These are phyloP conservation scores for Catostomus latipinnis DNA, from an alignment of 2,797 vertebrate species.

Conservation along the genomic window DNA sequence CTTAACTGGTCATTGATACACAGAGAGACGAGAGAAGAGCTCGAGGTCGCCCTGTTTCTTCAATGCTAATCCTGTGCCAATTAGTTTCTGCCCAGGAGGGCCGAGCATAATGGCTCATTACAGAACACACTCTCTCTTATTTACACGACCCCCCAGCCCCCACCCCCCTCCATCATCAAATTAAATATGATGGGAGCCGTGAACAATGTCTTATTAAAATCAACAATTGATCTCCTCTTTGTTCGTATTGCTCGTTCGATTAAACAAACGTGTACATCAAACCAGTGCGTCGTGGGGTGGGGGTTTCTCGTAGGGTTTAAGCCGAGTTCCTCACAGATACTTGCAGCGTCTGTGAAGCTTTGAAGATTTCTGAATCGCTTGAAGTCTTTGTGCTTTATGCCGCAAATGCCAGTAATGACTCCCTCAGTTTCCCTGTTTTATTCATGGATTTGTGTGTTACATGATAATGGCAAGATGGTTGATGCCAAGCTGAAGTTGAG, in stretches of 20 bases:
- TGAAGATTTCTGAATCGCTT: slow-evolving; percentile 30
- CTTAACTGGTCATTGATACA: slow-evolving; percentile 56
- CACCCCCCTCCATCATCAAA: slow-evolving; percentile 59
- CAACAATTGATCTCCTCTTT: slow-evolving; percentile 60
- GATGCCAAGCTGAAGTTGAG: background rate
- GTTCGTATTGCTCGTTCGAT: slow-evolving; percentile 57
- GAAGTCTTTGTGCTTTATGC: background rate
- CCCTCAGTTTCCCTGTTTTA: slow-evolving; percentile 9
- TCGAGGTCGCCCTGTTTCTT: slow-evolving; percentile 67
- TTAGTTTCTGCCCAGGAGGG: slow-evolving; percentile 79
- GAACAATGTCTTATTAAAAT: slow-evolving; percentile 68
- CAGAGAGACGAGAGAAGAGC: slow-evolving; percentile 45
- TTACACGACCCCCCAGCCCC: slow-evolving; percentile 28
- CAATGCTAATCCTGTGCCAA: slow-evolving; percentile 80
- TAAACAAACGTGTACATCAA: slow-evolving; percentile 56
- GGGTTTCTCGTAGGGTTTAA: slow-evolving; percentile 7
- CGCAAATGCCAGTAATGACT: slow-evolving; percentile 12
- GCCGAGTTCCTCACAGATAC: slow-evolving; percentile 17
- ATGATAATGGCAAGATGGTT: background rate
- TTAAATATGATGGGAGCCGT: slow-evolving; percentile 62
- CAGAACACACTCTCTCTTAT: slow-evolving; percentile 54
- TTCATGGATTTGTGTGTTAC: slow-evolving; percentile 1
- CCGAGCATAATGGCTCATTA: slow-evolving; percentile 61
- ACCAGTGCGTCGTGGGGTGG: slow-evolving; percentile 19
- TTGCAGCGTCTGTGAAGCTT: background rate